Percentiles rank a stretch among this genome's conserved stretches.
phyloP scores from a whole-genome alignment of 2,113 vertebrate species.

The Channa maculata region DNA sequence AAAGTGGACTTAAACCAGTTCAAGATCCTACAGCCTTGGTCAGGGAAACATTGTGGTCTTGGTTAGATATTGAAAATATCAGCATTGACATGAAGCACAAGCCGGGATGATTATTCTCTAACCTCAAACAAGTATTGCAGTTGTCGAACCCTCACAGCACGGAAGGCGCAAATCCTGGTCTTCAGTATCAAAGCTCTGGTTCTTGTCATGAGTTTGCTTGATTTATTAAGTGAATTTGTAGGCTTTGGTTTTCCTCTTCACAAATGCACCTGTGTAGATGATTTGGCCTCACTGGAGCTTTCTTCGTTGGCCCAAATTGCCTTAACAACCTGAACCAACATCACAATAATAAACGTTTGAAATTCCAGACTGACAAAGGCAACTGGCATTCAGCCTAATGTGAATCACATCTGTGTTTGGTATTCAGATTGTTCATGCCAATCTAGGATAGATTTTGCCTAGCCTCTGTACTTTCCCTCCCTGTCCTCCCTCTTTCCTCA shows the following conservation, averaged over 20 bases:
- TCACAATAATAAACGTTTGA: not conserved
- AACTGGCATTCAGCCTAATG: not conserved
- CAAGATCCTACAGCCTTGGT: too few species aligned
- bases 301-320: not conserved
- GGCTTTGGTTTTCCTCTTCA: not conserved
- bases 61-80: not conserved
- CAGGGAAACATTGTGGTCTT: not conserved
- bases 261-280: not conserved
- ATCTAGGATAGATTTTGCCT: constrained; percentile 1
- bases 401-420: constrained; percentile 6
- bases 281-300: not conserved
- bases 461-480: not conserved
- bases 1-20: too few species aligned
- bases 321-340: constrained; percentile 9
- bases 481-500: not conserved
- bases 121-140: too few species aligned
- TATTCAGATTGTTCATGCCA: not conserved
- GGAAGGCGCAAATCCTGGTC: not conserved
- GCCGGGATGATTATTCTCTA: not conserved
- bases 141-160: not conserved
- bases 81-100: not conserved
- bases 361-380: constrained; percentile 8
- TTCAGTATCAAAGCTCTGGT: not conserved
- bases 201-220: not conserved
- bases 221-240: not conserved